Evolutionary conservation across 2,888 invertebrate genomes (phyloP).

Genomic region (Germaria angustata): DNA sequence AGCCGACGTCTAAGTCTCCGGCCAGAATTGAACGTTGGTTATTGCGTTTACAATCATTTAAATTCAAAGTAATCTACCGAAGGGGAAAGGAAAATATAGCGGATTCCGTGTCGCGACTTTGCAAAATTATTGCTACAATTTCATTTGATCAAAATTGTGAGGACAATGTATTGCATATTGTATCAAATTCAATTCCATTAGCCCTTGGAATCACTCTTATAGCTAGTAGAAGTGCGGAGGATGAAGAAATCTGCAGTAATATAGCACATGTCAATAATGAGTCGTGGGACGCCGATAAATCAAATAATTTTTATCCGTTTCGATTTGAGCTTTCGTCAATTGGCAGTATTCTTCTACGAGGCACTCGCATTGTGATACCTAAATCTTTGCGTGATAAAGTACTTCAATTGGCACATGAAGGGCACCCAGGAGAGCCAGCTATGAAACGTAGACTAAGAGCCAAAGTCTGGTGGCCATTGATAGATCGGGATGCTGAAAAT

Average conservation of each 20-base stretch:
- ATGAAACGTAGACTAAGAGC: conserved; percentile 59
- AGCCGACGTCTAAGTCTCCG: neutral
- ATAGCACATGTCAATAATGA: neutral
- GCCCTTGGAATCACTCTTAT: neutral
- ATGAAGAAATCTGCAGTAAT: neutral
- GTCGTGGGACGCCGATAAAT: neutral
- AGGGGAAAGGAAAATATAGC: neutral
- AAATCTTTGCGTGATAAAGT: neutral
- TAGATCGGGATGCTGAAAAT: conserved; percentile 42
- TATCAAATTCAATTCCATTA: neutral
- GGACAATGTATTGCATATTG: no score
- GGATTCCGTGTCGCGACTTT: neutral
- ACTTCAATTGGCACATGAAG: conserved; percentile 70
- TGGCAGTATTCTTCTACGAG: neutral
- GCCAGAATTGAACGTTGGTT: neutral
- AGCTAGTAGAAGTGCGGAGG: neutral
- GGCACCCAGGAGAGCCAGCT: conserved; percentile 69
- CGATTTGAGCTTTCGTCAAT: neutral
- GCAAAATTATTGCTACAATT: no score
- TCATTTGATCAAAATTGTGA: no score
- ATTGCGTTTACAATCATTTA: neutral
- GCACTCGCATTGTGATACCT: neutral
- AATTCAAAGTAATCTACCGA: neutral
- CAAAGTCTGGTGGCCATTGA: conserved; percentile 58
- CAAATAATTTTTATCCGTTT: neutral